phyloP scores from a whole-genome alignment of 2,888 invertebrate genomes.

The Octodonta nipae region DNA sequence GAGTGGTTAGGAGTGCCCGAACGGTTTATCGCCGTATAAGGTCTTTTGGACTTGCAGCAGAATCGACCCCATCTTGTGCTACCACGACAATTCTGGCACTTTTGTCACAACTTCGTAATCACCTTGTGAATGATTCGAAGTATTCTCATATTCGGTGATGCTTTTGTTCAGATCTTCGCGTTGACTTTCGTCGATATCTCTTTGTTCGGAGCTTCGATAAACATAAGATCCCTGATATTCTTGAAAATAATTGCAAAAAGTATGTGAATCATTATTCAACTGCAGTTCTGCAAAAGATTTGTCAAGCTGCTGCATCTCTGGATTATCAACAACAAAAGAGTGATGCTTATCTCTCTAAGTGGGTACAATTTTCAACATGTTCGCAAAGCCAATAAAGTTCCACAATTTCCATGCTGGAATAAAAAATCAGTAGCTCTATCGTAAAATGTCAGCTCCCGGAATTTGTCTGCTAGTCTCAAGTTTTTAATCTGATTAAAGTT shows the following conservation, averaged over 20 bases:
- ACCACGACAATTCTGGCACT: slow-evolving; percentile 55
- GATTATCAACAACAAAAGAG: slow-evolving; percentile 56
- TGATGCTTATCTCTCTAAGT: slow-evolving; percentile 59
- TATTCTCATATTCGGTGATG: slow-evolving; percentile 35
- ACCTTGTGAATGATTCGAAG: slow-evolving; percentile 46
- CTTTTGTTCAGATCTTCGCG: slow-evolving; percentile 49
- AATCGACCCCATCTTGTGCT: too few relatives aligned
- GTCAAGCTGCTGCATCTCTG: slow-evolving; percentile 56
- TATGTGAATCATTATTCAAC: slow-evolving; percentile 51
- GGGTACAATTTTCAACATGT: slow-evolving; percentile 50
- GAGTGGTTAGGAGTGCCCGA: too few relatives aligned
- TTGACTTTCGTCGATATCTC: slow-evolving; percentile 48
- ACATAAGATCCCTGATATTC: slow-evolving; percentile 59
- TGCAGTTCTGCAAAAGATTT: slow-evolving; percentile 78
- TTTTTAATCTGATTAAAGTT: slow-evolving; percentile 51
- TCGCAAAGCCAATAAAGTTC: slow-evolving; percentile 49
- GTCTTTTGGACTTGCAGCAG: too few relatives aligned
- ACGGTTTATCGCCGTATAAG: too few relatives aligned
- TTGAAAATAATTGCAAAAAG: slow-evolving; percentile 50
- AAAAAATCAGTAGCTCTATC: slow-evolving; percentile 65
- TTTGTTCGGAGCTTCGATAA: slow-evolving; percentile 49
- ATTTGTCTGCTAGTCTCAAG: slow-evolving; percentile 40
- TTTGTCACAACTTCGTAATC: slow-evolving; percentile 59
- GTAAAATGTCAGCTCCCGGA: slow-evolving; percentile 43
- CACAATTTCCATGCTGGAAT: slow-evolving; percentile 78